A percentile compares a stretch with the other conserved stretches of the same genome.
These are phyloP conservation scores for Ptycholaimellus sp. DNA, from an alignment of 2,888 invertebrate genomes.

Conservation along the genomic window DNA sequence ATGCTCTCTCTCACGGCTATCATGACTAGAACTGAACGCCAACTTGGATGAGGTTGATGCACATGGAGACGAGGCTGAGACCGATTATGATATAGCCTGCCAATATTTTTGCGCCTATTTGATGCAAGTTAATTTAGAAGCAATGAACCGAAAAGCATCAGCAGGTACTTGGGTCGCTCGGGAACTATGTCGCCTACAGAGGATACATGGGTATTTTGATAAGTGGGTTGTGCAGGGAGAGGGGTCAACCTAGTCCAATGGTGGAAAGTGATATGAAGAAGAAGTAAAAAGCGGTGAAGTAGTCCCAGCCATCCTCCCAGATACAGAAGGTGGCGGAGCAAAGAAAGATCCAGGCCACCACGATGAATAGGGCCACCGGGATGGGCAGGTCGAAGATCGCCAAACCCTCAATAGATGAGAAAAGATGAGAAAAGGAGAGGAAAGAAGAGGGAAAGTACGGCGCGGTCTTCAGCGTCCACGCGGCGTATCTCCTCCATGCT, in stretches of 20 bases:
- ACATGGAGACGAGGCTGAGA: constrained; percentile 79
- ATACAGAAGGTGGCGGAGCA: constrained; percentile 48
- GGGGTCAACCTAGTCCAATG: constrained; percentile 40
- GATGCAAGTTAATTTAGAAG: too few species aligned
- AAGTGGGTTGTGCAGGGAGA: constrained; percentile 17
- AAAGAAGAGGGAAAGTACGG: background rate
- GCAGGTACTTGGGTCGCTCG: constrained; percentile 57
- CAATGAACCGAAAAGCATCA: constrained; percentile 66
- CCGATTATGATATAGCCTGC: constrained; percentile 88
- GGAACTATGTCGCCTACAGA: constrained; percentile 26
- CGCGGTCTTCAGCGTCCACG: constrained; percentile 16
- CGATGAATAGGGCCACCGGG: constrained; percentile 55
- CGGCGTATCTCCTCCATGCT: constrained; percentile 15
- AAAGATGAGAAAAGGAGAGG: background rate
- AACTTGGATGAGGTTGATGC: constrained; percentile 73
- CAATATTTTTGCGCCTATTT: too few species aligned
- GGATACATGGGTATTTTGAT: constrained; percentile 7
- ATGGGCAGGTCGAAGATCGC: constrained; percentile 85
- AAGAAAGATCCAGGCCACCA: constrained; percentile 57
- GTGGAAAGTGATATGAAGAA: constrained; percentile 89
- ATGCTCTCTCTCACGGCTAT: background rate
- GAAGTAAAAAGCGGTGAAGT: constrained; percentile 79
- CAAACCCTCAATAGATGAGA: constrained; percentile 8
- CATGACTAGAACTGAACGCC: background rate
- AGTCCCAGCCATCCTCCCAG: constrained; percentile 46